These are phyloP conservation scores for Perca schrenkii DNA, from an alignment of 2,113 vertebrate species.

Conservation along the genomic window DNA sequence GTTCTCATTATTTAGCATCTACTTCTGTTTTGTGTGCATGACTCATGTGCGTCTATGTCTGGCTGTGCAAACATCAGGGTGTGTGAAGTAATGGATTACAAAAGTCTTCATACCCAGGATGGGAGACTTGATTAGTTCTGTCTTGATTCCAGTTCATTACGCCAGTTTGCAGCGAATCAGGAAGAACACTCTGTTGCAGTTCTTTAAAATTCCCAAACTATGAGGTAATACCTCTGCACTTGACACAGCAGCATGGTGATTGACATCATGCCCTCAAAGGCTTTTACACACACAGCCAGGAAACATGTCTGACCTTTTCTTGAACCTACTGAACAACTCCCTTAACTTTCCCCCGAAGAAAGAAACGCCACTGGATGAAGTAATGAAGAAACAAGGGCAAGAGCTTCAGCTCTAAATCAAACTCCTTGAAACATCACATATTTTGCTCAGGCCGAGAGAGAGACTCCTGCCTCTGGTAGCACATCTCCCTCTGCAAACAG, in stretches of 20 bases:
- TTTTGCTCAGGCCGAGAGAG: slow-evolving; percentile 33
- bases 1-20: slow-evolving; percentile 36
- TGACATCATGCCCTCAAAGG: slow-evolving; percentile 24
- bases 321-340: slow-evolving; percentile 43
- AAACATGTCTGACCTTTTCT: slow-evolving; percentile 41
- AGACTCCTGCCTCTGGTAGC: slow-evolving; percentile 24
- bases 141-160: slow-evolving; percentile 14
- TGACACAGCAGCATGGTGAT: slow-evolving; percentile 12
- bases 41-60: slow-evolving; percentile 1
- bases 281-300: slow-evolving; percentile 20
- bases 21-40: slow-evolving; percentile 38
- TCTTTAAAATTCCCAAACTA: slow-evolving; percentile 25
- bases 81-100: background rate
- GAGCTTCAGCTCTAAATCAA: slow-evolving; percentile 49
- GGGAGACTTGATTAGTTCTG: background rate
- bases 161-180: slow-evolving; percentile 10
- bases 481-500: slow-evolving; percentile 40
- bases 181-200: slow-evolving; percentile 7
- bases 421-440: slow-evolving; percentile 34
- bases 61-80: background rate
- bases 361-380: slow-evolving; percentile 38
- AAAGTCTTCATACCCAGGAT: slow-evolving; percentile 7
- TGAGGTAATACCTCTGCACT: slow-evolving; percentile 39
- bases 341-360: background rate
- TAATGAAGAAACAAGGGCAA: slow-evolving; percentile 19